Percentiles rank a stretch among this genome's conserved stretches.
Evolutionary conservation across 1,140 invertebrate species (phyloP).

Genomic region (Drosophila pseudoobscura): DNA sequence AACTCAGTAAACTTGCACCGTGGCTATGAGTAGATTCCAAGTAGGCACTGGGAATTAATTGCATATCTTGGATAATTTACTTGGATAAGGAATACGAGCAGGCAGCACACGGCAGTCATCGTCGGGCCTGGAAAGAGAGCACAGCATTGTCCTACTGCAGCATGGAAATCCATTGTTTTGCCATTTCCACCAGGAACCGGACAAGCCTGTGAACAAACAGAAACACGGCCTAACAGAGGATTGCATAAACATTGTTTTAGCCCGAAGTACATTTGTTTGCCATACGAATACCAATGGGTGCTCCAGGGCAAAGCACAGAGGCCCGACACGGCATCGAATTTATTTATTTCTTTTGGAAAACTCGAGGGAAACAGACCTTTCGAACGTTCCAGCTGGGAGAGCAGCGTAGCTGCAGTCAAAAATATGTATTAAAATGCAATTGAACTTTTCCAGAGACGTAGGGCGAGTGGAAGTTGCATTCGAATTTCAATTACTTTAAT

Average conservation of each 20-base stretch:
- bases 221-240: constrained; percentile 15
- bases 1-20: background rate
- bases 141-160: no score
- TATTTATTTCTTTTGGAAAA: constrained; percentile 49
- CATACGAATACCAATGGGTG: constrained; percentile 11
- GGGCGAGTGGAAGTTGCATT: background rate
- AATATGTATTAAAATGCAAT: no score
- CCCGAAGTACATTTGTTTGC: constrained; percentile 45
- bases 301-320: background rate
- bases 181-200: constrained; percentile 10
- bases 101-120: no score
- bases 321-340: constrained; percentile 43
- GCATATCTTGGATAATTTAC: constrained; percentile 21
- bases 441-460: no score
- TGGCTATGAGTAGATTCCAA: constrained; percentile 3
- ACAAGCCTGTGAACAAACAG: background rate
- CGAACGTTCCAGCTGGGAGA: no score
- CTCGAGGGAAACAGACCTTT: no score
- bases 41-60: constrained; percentile 39
- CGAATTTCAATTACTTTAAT: constrained; percentile 60
- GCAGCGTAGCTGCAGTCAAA: no score
- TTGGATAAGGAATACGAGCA: constrained; percentile 1
- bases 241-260: constrained; percentile 55
- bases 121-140: no score
- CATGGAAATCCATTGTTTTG: background rate